Evolutionary conservation across 1,140 invertebrate genomes (phyloP).

Genomic region (Drosophila ambigua): DNA sequence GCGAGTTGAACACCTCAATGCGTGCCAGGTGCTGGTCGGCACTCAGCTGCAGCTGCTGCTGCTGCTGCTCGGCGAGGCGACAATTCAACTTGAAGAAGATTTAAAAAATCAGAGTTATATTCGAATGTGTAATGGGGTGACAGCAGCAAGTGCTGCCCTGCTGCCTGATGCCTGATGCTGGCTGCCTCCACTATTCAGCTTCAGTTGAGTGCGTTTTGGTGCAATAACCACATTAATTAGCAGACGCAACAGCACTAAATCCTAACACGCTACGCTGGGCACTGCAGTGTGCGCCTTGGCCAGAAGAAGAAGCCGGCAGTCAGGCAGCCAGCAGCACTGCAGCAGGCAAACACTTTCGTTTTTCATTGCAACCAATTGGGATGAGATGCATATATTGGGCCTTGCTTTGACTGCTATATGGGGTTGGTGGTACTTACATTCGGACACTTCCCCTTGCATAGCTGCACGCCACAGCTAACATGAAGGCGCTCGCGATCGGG

Average conservation of each 20-base stretch:
- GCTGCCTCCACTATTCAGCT: slow-evolving; percentile 7
- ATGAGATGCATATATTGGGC: slow-evolving; percentile 41
- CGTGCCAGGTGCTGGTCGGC: slow-evolving; percentile 85
- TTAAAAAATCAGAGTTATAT: not conserved
- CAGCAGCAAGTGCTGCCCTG: too few species aligned
- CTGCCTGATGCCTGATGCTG: too few species aligned
- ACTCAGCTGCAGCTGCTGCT: slow-evolving; percentile 43
- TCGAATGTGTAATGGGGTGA: slow-evolving; percentile 1
- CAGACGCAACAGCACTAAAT: slow-evolving; percentile 43
- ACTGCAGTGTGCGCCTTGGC: slow-evolving; percentile 6
- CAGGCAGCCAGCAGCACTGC: not conserved
- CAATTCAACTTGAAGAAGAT: slow-evolving; percentile 79
- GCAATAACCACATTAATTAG: slow-evolving; percentile 83
- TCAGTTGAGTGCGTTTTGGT: slow-evolving; percentile 76
- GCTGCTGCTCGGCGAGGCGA: slow-evolving; percentile 59
- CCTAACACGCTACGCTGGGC: slow-evolving; percentile 61
- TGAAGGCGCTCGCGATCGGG: slow-evolving; percentile 90
- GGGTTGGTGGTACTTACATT: slow-evolving; percentile 83
- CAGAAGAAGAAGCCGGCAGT: slow-evolving; percentile 20
- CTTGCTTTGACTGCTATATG: slow-evolving; percentile 9
- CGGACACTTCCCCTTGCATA: slow-evolving; percentile 88
- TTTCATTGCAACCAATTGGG: slow-evolving; percentile 75
- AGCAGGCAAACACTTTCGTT: slow-evolving; percentile 71
- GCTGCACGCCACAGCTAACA: slow-evolving; percentile 87
- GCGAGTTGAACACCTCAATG: slow-evolving; percentile 90